Evolutionary conservation across 2,113 vertebrate genomes (phyloP).

Genomic region (Neoarius graeffei): DNA sequence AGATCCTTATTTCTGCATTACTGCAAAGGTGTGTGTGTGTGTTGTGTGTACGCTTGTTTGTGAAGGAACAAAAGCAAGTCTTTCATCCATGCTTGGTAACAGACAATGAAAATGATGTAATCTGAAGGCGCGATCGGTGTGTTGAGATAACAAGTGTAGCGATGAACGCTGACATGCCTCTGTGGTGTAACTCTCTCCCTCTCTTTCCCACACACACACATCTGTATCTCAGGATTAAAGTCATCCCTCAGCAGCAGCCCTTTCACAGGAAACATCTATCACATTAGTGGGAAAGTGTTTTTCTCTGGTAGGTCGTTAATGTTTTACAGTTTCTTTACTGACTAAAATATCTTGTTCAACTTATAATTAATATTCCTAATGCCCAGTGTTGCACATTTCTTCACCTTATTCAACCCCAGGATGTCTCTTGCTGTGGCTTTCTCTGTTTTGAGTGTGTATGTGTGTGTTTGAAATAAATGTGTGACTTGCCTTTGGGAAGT

Average conservation of each 20-base stretch:
- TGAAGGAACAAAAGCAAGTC: too few relatives aligned
- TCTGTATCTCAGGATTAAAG: constrained; percentile 79
- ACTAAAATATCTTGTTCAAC: background rate
- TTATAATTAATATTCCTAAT: background rate
- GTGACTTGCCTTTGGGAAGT: constrained; percentile 57
- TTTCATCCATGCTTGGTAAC: too few relatives aligned
- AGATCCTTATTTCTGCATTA: constrained; percentile 81
- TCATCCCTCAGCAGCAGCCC: constrained; percentile 82
- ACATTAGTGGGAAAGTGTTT: constrained; percentile 85
- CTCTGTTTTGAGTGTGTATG: constrained; percentile 40
- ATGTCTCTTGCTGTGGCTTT: constrained; percentile 43
- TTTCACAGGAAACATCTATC: constrained; percentile 91
- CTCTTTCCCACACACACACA: constrained; percentile 45
- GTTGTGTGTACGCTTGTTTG: too few relatives aligned
- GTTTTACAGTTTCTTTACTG: background rate
- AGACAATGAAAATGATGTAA: too few relatives aligned
- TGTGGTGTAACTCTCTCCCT: constrained; percentile 15
- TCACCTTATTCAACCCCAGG: constrained; percentile 29
- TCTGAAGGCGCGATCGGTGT: background rate
- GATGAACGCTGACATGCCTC: constrained; percentile 27
- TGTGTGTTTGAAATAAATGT: constrained; percentile 54
- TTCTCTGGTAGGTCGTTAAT: constrained; percentile 85
- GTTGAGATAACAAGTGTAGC: constrained; percentile 13
- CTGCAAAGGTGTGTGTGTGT: constrained; percentile 75
- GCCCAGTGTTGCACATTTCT: background rate